Evolutionary conservation across 2,113 vertebrate species (phyloP).

Genomic region (Sialia sialis): DNA sequence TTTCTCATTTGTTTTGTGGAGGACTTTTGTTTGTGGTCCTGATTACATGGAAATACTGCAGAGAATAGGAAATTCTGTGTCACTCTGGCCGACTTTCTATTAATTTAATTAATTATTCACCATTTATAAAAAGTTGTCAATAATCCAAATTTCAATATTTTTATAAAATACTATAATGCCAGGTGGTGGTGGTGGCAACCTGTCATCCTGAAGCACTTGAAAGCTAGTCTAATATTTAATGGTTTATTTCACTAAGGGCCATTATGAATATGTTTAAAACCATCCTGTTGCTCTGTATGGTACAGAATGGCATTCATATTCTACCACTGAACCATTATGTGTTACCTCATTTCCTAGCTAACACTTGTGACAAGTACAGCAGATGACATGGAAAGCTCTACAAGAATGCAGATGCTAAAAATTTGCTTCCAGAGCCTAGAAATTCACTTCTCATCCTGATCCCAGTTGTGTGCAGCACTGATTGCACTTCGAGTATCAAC

Average conservation of each 20-base stretch:
- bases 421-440: background rate
- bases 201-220: background rate
- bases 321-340: background rate
- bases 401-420: background rate
- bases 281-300: background rate
- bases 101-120: background rate
- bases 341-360: background rate
- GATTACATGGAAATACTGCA: background rate
- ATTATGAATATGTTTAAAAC: background rate
- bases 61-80: background rate
- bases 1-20: background rate
- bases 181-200: background rate
- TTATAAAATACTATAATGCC: background rate
- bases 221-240: background rate
- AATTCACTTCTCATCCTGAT: background rate
- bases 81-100: background rate
- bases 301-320: background rate
- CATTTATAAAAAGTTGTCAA: background rate
- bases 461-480: background rate
- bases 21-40: background rate
- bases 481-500: background rate
- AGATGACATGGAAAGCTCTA: background rate
- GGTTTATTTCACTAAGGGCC: background rate
- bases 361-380: background rate
- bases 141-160: background rate